phyloP scores from a whole-genome alignment of 2,888 invertebrate genomes.

The Sipunculus nudus region DNA sequence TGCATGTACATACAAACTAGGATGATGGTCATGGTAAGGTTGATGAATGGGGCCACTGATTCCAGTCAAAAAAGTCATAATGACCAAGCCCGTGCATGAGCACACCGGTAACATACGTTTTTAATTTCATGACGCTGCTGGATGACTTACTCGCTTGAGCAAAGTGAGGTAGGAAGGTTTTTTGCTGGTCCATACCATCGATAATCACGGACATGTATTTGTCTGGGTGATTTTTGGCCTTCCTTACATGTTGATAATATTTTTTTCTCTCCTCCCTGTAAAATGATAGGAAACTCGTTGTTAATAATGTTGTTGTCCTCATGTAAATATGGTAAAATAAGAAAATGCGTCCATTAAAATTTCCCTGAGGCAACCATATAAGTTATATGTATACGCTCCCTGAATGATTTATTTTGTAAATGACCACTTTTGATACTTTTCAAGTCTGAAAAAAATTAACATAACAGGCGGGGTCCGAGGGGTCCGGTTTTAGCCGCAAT shows the following conservation, averaged over 20 bases:
- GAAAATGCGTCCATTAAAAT: too few species aligned
- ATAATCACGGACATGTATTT: constrained; percentile 1
- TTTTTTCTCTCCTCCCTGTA: background rate
- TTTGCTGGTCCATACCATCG: constrained; percentile 4
- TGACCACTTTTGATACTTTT: too few species aligned
- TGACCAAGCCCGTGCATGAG: background rate
- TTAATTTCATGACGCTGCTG: background rate
- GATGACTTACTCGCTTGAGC: background rate
- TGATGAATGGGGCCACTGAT: background rate
- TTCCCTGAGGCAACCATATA: too few species aligned
- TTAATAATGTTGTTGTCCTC: too few species aligned
- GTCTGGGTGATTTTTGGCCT: background rate
- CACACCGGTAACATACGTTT: background rate
- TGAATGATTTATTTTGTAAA: too few species aligned
- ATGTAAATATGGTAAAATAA: too few species aligned
- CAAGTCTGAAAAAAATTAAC: too few species aligned
- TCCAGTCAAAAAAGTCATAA: background rate
- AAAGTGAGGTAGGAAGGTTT: constrained; percentile 1
- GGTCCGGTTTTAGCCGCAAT: too few species aligned
- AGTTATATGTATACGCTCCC: too few species aligned
- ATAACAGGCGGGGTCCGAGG: too few species aligned
- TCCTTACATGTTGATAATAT: background rate
- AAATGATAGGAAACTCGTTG: too few species aligned
- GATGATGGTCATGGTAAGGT: background rate
- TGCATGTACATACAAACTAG: background rate